Conservation (phyloP, 1,140 invertebrate genomes). For the Bombyx mandarina region DNA sequence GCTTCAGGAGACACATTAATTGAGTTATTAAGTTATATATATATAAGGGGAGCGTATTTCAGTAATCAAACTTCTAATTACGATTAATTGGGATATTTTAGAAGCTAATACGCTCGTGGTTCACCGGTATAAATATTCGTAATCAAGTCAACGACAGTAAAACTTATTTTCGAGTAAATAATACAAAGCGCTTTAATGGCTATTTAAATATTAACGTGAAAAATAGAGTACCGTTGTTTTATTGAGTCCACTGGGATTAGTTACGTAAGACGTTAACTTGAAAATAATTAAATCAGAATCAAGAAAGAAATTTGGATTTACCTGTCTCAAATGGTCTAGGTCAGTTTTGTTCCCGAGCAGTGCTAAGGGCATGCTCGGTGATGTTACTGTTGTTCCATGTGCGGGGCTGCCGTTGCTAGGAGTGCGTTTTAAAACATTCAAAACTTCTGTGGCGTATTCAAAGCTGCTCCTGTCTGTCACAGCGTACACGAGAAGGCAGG, state of each 20-base stretch:
- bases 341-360: conserved; percentile 84
- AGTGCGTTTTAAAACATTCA: conserved; percentile 73
- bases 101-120: too few relatives aligned
- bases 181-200: too few relatives aligned
- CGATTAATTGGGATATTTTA: too few relatives aligned
- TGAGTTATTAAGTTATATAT: too few relatives aligned
- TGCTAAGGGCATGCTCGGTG: conserved; percentile 71
- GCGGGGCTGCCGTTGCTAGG: conserved; percentile 46
- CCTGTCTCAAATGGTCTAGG: conserved; percentile 81
- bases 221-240: too few relatives aligned
- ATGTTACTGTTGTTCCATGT: conserved; percentile 25
- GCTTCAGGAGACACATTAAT: too few relatives aligned
- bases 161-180: too few relatives aligned
- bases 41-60: too few relatives aligned
- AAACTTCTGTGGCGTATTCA: conserved; percentile 75
- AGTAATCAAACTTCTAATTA: too few relatives aligned
- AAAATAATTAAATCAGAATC: neutral
- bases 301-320: conserved; percentile 38
- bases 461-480: conserved; percentile 82
- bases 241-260: neutral
- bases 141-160: too few relatives aligned
- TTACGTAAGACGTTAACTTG: neutral
- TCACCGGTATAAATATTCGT: too few relatives aligned
- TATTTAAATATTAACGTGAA: too few relatives aligned
- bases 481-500: conserved; percentile 84